A percentile compares a stretch with the other conserved stretches of the same genome.
Conservation (phyloP, 2,113 vertebrate species). For the Aldabrachelys gigantea region DNA sequence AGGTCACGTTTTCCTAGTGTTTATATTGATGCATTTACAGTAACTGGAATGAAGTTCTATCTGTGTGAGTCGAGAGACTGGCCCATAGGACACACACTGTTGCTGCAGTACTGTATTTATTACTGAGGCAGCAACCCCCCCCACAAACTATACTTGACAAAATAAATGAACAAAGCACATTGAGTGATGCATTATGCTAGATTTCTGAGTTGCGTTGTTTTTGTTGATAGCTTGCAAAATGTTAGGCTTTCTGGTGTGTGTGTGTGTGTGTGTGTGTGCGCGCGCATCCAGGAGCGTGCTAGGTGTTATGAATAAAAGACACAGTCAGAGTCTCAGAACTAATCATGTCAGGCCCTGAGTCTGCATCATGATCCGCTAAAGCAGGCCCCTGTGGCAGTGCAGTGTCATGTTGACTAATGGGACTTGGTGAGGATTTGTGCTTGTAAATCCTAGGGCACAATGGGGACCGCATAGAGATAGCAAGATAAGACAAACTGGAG, state of each 20-base stretch:
- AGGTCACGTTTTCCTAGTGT: background rate
- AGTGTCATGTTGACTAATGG: background rate
- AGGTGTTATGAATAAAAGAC: background rate
- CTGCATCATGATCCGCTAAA: background rate
- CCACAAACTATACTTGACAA: background rate
- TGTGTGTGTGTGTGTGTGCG: background rate
- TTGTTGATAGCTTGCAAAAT: background rate
- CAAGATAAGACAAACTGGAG: background rate
- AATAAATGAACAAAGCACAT: background rate
- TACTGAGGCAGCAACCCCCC: background rate
- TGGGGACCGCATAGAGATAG: background rate
- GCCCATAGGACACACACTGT: background rate
- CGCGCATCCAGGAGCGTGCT: background rate
- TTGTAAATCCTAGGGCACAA: background rate
- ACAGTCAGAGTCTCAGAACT: background rate
- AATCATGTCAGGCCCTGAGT: background rate
- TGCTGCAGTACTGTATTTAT: background rate
- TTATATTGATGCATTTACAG: background rate
- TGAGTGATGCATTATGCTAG: background rate
- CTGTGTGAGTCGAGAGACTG: background rate
- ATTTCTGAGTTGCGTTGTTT: background rate
- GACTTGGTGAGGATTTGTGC: background rate
- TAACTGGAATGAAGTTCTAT: background rate
- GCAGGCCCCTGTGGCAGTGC: background rate
- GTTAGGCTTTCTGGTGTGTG: background rate